Evolutionary conservation across 53 echinoderm and acorn worm species (phyloP), one percentile per base, ranked within the genome.

Genomic region (Holothuria leucospilota): DNA sequence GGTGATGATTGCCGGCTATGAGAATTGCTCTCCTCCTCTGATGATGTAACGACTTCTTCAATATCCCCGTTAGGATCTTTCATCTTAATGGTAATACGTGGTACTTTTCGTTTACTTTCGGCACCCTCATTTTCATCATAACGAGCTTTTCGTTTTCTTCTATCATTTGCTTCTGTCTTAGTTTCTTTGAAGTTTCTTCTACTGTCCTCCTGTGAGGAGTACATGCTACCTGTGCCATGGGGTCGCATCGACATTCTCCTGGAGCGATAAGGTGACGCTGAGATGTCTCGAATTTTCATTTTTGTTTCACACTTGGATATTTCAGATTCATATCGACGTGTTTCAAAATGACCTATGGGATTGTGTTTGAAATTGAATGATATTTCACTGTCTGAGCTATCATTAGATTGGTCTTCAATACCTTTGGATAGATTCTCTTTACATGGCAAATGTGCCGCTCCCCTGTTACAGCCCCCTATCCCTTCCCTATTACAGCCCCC

Each of bases 271-370:
- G 86, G 82, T 8, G 82, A 34, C 34, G 84, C 77, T 14, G 87
- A 90, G 24, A 96, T 91, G 49, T 94, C 96, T 16, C 94, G 82
- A 15, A 96, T 96, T 75, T 94, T 96, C 26, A 96, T 72, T 85
- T 96, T 96, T 21, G 92, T 96, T 68, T 91, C 90, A 59, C 96
- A 96, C 49, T 91, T 92, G 20, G 96, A 96, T 21, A 96, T 90
- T 74, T 94, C 92, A 15, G 96, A 96, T 63, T 96, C 87, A 77
- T 96, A 96, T 8, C 91, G 88, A 26, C 65, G 41, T 40, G 80
- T 69, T 61, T 78, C 66, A 60, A 68, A 90, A 60, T 78, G 79
- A 14, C 56, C 69, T 46, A 63, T 51, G 28, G 72, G 63, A 39
- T 16, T 46, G n/a, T 71, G 71, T 70, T 82, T 93, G 29, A 77